Evolutionary conservation across 2,797 vertebrate species (phyloP).

Genomic region (Macropodus opercularis): DNA sequence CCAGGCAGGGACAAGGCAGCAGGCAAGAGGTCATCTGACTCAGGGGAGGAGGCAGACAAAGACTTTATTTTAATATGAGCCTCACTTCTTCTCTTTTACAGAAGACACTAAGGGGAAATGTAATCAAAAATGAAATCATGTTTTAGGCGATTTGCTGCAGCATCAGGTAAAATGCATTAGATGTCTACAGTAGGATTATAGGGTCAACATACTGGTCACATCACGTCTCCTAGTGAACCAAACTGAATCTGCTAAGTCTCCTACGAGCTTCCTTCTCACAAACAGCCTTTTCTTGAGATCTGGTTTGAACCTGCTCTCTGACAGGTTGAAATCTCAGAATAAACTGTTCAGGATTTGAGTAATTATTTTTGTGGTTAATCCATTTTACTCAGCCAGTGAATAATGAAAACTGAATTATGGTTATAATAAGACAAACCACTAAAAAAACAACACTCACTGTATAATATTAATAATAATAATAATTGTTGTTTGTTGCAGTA

Average conservation of each 20-base stretch:
- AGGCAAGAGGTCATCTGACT: constrained; percentile 88
- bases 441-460: neutral
- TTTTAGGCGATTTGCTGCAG: constrained; percentile 28
- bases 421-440: neutral
- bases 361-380: neutral
- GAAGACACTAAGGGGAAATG: constrained; percentile 17
- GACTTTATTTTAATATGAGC: constrained; percentile 93
- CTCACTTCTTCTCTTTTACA: constrained; percentile 26
- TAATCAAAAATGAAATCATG: constrained; percentile 24
- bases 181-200: constrained; percentile 14
- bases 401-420: constrained; percentile 6
- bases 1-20: constrained; percentile 78
- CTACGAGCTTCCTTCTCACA: constrained; percentile 62
- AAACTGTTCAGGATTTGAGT: constrained; percentile 18
- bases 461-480: too few species aligned
- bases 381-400: neutral
- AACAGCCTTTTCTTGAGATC: constrained; percentile 24
- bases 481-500: constrained; percentile 34
- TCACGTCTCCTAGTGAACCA: constrained; percentile 46
- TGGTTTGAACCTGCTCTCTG: constrained; percentile 4
- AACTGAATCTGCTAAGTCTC: constrained; percentile 52
- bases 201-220: neutral
- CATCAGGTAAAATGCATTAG: constrained; percentile 40
- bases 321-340: constrained; percentile 23
- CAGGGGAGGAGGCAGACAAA: constrained; percentile 90